A percentile compares a stretch with the other conserved stretches of the same genome.
Conservation (phyloP, 2,797 vertebrate genomes). For the Scolopax bukidnonensis region DNA sequence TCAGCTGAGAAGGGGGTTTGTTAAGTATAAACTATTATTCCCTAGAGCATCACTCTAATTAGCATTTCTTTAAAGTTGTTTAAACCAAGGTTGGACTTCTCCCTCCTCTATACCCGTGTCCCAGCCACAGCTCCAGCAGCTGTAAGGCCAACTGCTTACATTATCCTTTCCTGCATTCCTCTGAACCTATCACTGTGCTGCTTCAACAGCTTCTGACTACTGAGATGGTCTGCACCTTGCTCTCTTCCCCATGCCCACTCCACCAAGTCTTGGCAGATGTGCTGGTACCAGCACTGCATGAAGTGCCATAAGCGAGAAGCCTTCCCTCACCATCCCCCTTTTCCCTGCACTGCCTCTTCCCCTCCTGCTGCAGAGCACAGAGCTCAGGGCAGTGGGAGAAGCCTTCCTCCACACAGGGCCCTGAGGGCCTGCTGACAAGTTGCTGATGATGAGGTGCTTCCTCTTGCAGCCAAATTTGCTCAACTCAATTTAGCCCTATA, state of each 20-base stretch:
- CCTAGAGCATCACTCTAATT: background rate
- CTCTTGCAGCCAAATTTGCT: background rate
- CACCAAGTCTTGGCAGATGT: background rate
- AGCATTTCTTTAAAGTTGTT: background rate
- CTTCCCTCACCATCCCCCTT: background rate
- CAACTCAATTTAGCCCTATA: background rate
- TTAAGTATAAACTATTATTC: background rate
- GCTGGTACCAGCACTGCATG: background rate
- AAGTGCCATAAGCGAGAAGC: background rate
- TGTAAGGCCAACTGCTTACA: background rate
- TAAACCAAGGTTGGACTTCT: background rate
- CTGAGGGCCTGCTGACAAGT: background rate
- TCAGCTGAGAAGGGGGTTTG: background rate
- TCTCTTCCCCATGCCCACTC: background rate
- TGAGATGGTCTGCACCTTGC: background rate
- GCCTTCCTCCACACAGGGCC: background rate
- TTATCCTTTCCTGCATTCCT: background rate
- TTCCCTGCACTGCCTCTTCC: background rate
- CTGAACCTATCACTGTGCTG: background rate
- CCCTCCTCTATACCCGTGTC: background rate
- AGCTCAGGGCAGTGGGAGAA: background rate
- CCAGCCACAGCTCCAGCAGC: background rate
- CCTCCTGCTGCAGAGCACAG: background rate
- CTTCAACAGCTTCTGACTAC: background rate
- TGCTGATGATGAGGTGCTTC: background rate